These are phyloP conservation scores for Spheniscus humboldti DNA, from an alignment of 2,797 vertebrate genomes.

Conservation along the genomic window DNA sequence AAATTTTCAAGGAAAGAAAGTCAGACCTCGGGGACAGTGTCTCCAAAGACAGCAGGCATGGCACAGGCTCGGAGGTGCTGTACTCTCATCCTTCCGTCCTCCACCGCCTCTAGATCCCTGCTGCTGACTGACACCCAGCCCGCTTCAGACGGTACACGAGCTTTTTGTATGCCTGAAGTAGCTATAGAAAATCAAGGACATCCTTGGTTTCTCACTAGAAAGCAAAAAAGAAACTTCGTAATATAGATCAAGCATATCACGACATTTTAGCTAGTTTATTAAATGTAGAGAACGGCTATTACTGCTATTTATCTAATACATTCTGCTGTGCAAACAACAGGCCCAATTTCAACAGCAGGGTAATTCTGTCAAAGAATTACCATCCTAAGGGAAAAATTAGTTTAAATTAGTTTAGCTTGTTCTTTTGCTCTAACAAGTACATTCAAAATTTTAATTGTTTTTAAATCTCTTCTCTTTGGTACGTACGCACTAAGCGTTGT, in stretches of 20 bases:
- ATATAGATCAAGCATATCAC: not conserved
- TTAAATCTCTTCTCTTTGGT: not conserved
- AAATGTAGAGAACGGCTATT: not conserved
- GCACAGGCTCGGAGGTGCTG: not conserved
- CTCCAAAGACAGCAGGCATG: not conserved
- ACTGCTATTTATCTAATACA: not conserved
- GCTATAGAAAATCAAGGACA: not conserved
- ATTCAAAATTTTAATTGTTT: not conserved
- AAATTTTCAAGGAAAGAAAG: rapidly evolving
- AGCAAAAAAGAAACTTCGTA: not conserved
- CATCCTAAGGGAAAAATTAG: slow-evolving; percentile 32
- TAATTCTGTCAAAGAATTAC: slow-evolving; percentile 10
- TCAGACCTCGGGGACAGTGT: not conserved
- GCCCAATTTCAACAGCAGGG: not conserved
- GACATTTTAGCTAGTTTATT: not conserved
- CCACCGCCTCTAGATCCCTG: rapidly evolving
- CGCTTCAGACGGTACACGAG: rapidly evolving
- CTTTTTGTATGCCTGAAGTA: not conserved
- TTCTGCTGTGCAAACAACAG: not conserved
- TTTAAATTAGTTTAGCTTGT: slow-evolving; percentile 27
- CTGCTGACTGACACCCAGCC: not conserved
- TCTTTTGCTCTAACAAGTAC: slow-evolving; percentile 10
- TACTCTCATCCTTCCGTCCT: not conserved
- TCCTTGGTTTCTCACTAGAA: not conserved
- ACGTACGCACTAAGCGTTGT: rapidly evolving